A percentile compares a stretch with the other conserved stretches of the same genome.
phyloP scores from a whole-genome alignment of 2,888 invertebrate species.

The Plebejus argus region DNA sequence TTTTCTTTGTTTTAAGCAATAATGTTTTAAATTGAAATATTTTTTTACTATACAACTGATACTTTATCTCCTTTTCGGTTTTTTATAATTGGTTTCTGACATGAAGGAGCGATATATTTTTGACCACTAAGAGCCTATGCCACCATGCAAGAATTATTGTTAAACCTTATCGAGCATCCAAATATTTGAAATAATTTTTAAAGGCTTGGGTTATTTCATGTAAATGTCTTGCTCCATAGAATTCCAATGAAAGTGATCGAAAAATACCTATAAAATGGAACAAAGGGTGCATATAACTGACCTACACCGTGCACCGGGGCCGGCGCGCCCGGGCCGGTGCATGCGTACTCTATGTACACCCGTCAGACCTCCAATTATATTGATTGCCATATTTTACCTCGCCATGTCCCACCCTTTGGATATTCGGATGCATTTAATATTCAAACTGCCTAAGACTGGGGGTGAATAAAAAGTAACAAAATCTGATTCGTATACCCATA shows the following conservation, averaged over 20 bases:
- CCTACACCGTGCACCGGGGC: slow-evolving; percentile 57
- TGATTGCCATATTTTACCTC: slow-evolving; percentile 49
- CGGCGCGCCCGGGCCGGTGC: slow-evolving; percentile 55
- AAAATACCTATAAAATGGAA: not conserved
- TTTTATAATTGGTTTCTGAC: not conserved
- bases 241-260: not conserved
- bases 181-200: not conserved
- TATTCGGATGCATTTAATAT: not conserved
- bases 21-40: not conserved
- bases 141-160: not conserved
- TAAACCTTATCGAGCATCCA: not conserved
- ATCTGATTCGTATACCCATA: not conserved
- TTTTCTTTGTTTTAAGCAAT: not conserved
- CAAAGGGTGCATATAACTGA: slow-evolving; percentile 55
- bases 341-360: slow-evolving; percentile 59
- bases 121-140: too few species aligned
- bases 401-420: not conserved
- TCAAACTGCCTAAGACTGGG: not conserved
- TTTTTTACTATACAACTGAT: too few species aligned
- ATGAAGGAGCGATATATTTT: too few species aligned
- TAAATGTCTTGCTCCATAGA: not conserved
- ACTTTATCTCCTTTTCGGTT: not conserved
- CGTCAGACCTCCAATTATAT: slow-evolving; percentile 49
- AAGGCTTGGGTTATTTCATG: not conserved
- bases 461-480: not conserved